These are phyloP conservation scores for Penaeus indicus DNA, from an alignment of 1,140 invertebrate genomes.

Conservation along the genomic window DNA sequence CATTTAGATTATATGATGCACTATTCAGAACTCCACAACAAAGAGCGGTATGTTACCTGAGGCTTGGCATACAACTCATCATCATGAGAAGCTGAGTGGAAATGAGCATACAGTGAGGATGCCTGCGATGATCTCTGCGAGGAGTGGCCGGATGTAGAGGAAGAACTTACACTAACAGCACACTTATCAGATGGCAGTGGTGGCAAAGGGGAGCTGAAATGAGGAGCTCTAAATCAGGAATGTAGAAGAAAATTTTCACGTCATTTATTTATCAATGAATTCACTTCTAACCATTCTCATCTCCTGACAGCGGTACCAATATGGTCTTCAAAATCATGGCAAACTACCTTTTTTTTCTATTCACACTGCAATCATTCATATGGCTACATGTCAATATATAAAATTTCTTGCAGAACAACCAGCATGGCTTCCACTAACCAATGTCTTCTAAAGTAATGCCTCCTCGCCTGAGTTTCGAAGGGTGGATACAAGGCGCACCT, in stretches of 20 bases:
- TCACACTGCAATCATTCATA: no score
- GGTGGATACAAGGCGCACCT: no score
- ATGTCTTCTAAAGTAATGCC: no score
- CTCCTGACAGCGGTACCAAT: background rate
- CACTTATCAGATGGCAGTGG: constrained; percentile 77
- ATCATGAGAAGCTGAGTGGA: constrained; percentile 72
- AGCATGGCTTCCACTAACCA: no score
- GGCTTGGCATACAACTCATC: constrained; percentile 79
- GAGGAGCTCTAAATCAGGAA: background rate
- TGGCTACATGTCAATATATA: no score
- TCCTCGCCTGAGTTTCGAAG: no score
- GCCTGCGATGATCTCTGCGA: constrained; percentile 68
- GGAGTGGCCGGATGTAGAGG: constrained; percentile 69
- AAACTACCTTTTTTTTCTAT: no score
- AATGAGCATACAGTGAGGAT: constrained; percentile 61
- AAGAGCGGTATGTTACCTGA: constrained; percentile 67
- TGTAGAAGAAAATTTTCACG: background rate
- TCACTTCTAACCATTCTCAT: no score
- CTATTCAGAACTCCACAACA: no score
- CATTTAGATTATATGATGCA: background rate
- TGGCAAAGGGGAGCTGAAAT: constrained; percentile 79
- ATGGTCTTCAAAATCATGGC: background rate
- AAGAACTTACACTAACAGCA: constrained; percentile 69
- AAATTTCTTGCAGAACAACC: no score
- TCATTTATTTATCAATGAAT: background rate